phyloP scores from a whole-genome alignment of 2,113 vertebrate genomes.

The Epinephelus moara region DNA sequence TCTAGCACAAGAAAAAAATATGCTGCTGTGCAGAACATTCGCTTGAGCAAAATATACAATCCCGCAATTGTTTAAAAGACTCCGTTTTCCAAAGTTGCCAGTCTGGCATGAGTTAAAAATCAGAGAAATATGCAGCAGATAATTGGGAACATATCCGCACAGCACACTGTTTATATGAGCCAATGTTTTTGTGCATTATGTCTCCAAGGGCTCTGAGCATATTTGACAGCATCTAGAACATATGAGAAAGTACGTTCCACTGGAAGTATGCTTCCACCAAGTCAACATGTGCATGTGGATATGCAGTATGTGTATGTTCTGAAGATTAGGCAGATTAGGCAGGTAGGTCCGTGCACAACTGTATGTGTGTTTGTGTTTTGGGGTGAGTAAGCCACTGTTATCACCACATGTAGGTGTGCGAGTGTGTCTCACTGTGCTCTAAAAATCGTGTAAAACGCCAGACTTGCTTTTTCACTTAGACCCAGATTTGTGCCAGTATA shows the following conservation, averaged over 20 bases:
- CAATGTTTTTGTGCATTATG: conserved; percentile 72
- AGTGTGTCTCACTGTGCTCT: conserved; percentile 18
- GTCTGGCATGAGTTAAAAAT: conserved; percentile 76
- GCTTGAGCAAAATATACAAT: conserved; percentile 57
- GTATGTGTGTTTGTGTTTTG: conserved; percentile 23
- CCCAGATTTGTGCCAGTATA: conserved; percentile 31
- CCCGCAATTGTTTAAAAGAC: conserved; percentile 67
- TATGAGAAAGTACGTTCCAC: conserved; percentile 64
- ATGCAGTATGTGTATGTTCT: conserved; percentile 12
- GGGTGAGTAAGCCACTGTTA: conserved; percentile 15
- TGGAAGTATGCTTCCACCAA: conserved; percentile 28
- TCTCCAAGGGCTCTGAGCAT: conserved; percentile 65
- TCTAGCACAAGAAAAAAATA: conserved; percentile 16
- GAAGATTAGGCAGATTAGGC: conserved; percentile 48
- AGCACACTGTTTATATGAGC: conserved; percentile 72
- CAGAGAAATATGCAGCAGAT: conserved; percentile 74
- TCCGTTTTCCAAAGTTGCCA: conserved; percentile 65
- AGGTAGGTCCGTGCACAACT: conserved; percentile 26
- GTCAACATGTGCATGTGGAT: background rate
- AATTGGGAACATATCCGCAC: conserved; percentile 76
- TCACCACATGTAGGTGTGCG: conserved; percentile 1
- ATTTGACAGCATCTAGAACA: conserved; percentile 72
- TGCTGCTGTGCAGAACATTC: conserved; percentile 31
- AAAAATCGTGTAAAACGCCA: conserved; percentile 8
- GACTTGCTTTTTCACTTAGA: conserved; percentile 31